Evolutionary conservation across 2,888 invertebrate genomes (phyloP).

Genomic region (Chrysina gloriosa): DNA sequence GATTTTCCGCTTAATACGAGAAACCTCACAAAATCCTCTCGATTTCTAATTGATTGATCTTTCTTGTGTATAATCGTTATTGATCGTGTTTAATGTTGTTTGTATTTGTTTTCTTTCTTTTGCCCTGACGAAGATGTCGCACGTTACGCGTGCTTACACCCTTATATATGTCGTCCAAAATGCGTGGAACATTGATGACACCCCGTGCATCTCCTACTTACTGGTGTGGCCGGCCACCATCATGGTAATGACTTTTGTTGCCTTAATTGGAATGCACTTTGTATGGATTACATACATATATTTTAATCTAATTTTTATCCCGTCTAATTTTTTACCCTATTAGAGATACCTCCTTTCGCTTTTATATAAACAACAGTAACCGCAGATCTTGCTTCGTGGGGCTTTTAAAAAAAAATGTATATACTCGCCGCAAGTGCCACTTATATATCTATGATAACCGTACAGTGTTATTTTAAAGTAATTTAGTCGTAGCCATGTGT

Average conservation of each 20-base stretch:
- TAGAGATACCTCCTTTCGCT: constrained; percentile 5
- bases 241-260: constrained; percentile 39
- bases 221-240: constrained; percentile 43
- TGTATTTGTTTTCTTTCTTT: constrained; percentile 38
- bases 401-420: constrained; percentile 11
- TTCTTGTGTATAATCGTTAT: not conserved
- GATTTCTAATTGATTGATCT: no score
- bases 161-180: constrained; percentile 43
- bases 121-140: constrained; percentile 37
- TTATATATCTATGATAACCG: constrained; percentile 1
- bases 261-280: constrained; percentile 37
- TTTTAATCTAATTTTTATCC: constrained; percentile 12
- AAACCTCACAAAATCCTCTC: no score
- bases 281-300: constrained; percentile 8
- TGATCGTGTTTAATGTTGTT: constrained; percentile 14
- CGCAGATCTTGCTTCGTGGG: constrained; percentile 34
- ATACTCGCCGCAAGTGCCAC: constrained; percentile 15
- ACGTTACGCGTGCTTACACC: constrained; percentile 41
- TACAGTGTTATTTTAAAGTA: constrained; percentile 11
- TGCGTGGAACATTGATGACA: constrained; percentile 42
- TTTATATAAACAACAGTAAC: constrained; percentile 20
- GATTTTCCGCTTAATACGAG: no score
- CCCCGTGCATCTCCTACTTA: constrained; percentile 42
- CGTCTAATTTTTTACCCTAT: not conserved
- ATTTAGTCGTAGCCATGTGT: constrained; percentile 39